Evolutionary conservation across 2,113 vertebrate genomes (phyloP), one percentile per base, ranked within the genome.

Genomic region (Nicator chloris): DNA sequence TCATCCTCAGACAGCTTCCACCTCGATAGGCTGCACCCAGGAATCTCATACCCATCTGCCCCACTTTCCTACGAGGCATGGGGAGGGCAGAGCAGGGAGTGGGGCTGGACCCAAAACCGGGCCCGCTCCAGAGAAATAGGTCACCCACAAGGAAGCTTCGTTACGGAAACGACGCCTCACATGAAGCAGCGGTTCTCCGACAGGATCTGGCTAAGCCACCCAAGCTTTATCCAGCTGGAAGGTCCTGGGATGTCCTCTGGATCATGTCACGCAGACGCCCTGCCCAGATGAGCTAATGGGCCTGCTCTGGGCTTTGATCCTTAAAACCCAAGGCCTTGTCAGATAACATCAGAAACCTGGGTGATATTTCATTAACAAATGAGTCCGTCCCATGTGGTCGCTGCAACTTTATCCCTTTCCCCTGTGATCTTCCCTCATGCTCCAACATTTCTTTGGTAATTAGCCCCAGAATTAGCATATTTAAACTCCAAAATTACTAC

Each of bases 401-500:
- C 71, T 0, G 6, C 86, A 79, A 20, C 35, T 63, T 80, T 42
- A 66, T 61, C 76, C 53, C 83, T 40, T 64, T 78, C 45, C 49
- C 71, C 28, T 91, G 83, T 91, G 63, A 95, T 94, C 86, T 56
- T 91, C 71, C 71, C 59, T 90, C 51, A 1, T 82, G 79, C 42
- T 66, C 39, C 37, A 33, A 88, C 21, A 9, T 30, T 60, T 37
- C 35, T 92, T 70, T 15, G 31, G 37, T 93, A 93, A 90, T 92
- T 86, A 93, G 47, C 30, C 39, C 63, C 37, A 47, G 26, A 94
- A 90, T 95, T 90, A 90, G 40, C 82, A 79, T 88, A 61, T 85
- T 79, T 70, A 78, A 83, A 30, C 47, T 47, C 45, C n/a, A 40
- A 76, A 89, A 89, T 89, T 76, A 68, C 40, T 68, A 27, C 24